These are phyloP conservation scores for Melieria picta DNA, from an alignment of 2,888 invertebrate genomes.

Conservation along the genomic window DNA sequence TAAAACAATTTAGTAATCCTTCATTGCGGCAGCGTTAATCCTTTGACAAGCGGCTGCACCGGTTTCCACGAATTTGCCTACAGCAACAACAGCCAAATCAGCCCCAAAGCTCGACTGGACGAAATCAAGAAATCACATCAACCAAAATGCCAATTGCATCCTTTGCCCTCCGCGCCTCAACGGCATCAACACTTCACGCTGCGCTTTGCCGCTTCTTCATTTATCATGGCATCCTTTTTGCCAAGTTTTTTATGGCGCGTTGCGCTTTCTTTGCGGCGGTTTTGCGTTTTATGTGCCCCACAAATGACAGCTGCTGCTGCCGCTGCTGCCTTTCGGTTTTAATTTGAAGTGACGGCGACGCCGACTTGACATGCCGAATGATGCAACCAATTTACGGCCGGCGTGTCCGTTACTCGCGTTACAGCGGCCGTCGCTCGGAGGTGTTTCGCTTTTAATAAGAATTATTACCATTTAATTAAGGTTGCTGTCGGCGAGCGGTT, in stretches of 20 bases:
- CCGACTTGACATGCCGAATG: background rate
- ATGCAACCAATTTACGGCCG: no score
- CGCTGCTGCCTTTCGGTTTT: slow-evolving; percentile 19
- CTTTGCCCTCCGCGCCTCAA: background rate
- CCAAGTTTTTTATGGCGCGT: background rate
- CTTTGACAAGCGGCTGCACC: no score
- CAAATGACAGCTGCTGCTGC: background rate
- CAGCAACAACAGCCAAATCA: no score
- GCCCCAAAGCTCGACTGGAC: no score
- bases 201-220: background rate
- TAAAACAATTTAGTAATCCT: no score
- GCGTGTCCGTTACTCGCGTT: no score
- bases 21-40: no score
- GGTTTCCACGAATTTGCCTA: no score
- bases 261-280: background rate
- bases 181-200: background rate
- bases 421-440: background rate
- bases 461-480: slow-evolving; percentile 34
- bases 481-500: background rate
- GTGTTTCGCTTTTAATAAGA: slow-evolving; percentile 32
- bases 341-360: slow-evolving; percentile 32
- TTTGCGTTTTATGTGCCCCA: background rate
- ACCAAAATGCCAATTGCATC: background rate
- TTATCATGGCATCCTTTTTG: slow-evolving; percentile 12
- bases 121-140: slow-evolving; percentile 6